Conservation (phyloP, 2,888 invertebrate genomes). For the Pseudanteris insignis region DNA sequence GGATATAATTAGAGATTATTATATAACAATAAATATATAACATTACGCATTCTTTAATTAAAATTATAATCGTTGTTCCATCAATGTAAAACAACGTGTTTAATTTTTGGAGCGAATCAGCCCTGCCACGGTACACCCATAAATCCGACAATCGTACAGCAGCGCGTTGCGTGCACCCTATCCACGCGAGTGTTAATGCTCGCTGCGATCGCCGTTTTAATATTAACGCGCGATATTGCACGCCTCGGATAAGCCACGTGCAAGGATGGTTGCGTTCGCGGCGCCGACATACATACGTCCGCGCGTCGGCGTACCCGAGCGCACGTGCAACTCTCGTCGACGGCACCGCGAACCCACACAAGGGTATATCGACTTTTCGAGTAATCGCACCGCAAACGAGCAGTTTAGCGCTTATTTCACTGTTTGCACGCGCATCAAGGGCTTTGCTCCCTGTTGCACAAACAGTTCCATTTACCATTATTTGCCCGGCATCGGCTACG, state of each 20-base stretch:
- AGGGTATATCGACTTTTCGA: conserved; percentile 31
- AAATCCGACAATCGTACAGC: conserved; percentile 16
- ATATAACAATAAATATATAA: too few species aligned
- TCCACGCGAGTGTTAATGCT: conserved; percentile 8
- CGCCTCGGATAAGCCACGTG: conserved; percentile 46
- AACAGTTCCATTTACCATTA: conserved; percentile 28
- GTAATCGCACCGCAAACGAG: conserved; percentile 42
- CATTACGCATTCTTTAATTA: too few species aligned
- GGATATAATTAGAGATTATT: too few species aligned
- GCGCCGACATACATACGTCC: conserved; percentile 11
- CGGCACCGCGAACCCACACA: too few species aligned
- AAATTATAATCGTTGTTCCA: too few species aligned
- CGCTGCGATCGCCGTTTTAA: conserved; percentile 32
- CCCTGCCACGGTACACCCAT: conserved; percentile 1
- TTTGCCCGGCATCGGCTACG: conserved; percentile 17
- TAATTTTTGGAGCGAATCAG: too few species aligned
- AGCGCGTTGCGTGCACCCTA: conserved; percentile 15
- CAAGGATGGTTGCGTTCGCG: conserved; percentile 27
- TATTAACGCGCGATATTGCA: conserved; percentile 45
- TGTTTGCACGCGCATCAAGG: conserved; percentile 41
- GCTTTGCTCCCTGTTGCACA: conserved; percentile 16
- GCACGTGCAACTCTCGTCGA: conserved; percentile 31
- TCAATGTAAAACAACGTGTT: too few species aligned
- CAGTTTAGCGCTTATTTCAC: conserved; percentile 34
- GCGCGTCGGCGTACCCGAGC: conserved; percentile 10